phyloP scores from a whole-genome alignment of 2,113 vertebrate species.

The Atlantisia rogersi region DNA sequence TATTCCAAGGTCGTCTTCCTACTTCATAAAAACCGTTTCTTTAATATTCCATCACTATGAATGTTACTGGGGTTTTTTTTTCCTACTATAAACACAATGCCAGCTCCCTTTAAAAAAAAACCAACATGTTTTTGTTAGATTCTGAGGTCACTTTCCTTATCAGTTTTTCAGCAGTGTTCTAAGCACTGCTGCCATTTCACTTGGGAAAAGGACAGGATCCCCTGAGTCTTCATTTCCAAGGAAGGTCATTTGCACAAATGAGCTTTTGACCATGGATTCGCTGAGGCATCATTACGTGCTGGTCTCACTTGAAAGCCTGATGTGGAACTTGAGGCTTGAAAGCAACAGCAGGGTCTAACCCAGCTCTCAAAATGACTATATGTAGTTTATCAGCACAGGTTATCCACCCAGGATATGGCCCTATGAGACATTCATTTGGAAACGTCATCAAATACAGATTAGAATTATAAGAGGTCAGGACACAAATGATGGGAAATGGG shows the following conservation, averaged over 20 bases:
- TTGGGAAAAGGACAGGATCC: accelerated
- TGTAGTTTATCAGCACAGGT: background rate
- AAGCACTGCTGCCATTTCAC: background rate
- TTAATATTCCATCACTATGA: background rate
- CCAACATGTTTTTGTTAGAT: background rate
- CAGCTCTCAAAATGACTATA: background rate
- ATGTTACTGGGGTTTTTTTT: background rate
- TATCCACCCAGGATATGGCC: background rate
- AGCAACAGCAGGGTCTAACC: background rate
- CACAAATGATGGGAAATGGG: background rate
- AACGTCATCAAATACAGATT: background rate
- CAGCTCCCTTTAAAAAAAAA: background rate
- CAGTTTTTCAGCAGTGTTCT: background rate
- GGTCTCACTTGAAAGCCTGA: background rate
- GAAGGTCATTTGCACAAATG: background rate
- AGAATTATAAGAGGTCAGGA: background rate
- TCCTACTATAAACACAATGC: background rate
- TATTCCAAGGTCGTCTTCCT: background rate
- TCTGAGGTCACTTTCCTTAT: background rate
- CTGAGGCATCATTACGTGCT: background rate
- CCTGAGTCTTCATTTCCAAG: background rate
- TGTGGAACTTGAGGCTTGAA: background rate
- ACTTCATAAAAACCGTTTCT: background rate
- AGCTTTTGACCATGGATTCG: background rate
- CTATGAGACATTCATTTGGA: background rate